Conservation (phyloP, 1,140 invertebrate genomes). For the Metaphire vulgaris region DNA sequence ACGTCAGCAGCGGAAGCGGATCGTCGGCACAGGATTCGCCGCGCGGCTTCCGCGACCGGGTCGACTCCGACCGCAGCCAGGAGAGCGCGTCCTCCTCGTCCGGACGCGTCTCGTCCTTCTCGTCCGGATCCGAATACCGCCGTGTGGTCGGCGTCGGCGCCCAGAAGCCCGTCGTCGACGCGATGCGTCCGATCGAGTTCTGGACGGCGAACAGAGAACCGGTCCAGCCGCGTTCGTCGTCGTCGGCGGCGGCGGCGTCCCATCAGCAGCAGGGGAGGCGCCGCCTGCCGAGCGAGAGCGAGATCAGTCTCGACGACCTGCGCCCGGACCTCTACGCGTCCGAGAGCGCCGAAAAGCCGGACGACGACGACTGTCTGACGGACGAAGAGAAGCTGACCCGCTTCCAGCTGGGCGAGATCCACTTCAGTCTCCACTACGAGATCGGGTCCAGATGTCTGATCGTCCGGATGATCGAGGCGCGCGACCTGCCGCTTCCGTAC, state of each 20-base stretch:
- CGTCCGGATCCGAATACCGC: conserved; percentile 1
- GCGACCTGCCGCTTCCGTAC: conserved; percentile 48
- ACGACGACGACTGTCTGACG: conserved; percentile 40
- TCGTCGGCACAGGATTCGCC: conserved; percentile 7
- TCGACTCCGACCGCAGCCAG: conserved; percentile 16
- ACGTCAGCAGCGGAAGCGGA: conserved; percentile 14
- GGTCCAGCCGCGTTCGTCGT: conserved; percentile 44
- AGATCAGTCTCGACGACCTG: conserved; percentile 48
- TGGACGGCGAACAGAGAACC: conserved; percentile 51
- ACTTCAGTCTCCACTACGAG: conserved; percentile 52
- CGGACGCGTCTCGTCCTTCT: conserved; percentile 20
- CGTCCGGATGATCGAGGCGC: conserved; percentile 52
- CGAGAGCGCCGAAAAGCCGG: conserved; percentile 31
- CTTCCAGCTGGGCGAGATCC: conserved; percentile 49
- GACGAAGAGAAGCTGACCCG: conserved; percentile 47
- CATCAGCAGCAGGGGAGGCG: conserved; percentile 23
- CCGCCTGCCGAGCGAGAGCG: conserved; percentile 43
- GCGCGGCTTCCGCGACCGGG: conserved; percentile 5
- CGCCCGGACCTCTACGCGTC: conserved; percentile 46
- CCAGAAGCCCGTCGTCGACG: conserved; percentile 43
- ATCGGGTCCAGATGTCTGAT: conserved; percentile 43
- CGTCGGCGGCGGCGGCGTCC: not conserved
- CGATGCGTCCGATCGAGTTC: conserved; percentile 54
- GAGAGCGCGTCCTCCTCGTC: conserved; percentile 7
- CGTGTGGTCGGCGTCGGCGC: not conserved